Evolutionary conservation across 1,140 invertebrate genomes (phyloP).

Genomic region (Drosophila triauraria): DNA sequence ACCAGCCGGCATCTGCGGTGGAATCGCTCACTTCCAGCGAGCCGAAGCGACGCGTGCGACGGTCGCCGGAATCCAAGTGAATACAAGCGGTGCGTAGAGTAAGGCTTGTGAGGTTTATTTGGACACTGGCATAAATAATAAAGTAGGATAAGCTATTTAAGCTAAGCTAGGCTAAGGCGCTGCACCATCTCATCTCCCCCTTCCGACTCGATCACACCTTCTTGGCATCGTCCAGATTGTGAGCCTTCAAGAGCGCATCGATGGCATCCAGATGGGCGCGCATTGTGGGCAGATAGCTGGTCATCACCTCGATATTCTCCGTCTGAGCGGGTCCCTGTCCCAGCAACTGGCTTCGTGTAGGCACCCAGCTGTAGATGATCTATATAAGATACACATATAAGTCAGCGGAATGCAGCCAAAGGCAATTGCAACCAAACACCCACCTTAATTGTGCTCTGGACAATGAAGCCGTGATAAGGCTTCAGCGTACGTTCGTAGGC

Average conservation of each 20-base stretch:
- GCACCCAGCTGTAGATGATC: constrained; percentile 82
- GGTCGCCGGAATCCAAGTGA: constrained; percentile 29
- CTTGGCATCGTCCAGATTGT: constrained; percentile 71
- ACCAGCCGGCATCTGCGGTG: not conserved
- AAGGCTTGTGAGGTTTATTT: constrained; percentile 37
- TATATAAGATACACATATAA: constrained; percentile 5
- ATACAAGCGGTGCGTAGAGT: not conserved
- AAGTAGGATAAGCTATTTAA: constrained; percentile 37
- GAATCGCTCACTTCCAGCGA: constrained; percentile 10
- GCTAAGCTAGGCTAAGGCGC: constrained; percentile 42
- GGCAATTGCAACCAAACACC: not conserved
- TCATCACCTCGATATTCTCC: constrained; percentile 73
- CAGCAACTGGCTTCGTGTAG: constrained; percentile 72
- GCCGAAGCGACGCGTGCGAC: constrained; percentile 21
- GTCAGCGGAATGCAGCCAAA: too few species aligned
- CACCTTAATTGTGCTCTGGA: constrained; percentile 83
- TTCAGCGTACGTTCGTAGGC: constrained; percentile 82
- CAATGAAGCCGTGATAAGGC: constrained; percentile 83
- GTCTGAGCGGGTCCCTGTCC: constrained; percentile 66
- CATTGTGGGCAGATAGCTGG: constrained; percentile 72
- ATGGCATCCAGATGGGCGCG: constrained; percentile 67
- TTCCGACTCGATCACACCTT: constrained; percentile 57
- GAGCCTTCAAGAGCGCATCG: constrained; percentile 65
- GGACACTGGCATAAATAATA: constrained; percentile 46
- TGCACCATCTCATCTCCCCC: not conserved